Evolutionary conservation across 2,888 invertebrate species (phyloP), one percentile per base, ranked within the genome.

Genomic region (Pyrgus malvae): DNA sequence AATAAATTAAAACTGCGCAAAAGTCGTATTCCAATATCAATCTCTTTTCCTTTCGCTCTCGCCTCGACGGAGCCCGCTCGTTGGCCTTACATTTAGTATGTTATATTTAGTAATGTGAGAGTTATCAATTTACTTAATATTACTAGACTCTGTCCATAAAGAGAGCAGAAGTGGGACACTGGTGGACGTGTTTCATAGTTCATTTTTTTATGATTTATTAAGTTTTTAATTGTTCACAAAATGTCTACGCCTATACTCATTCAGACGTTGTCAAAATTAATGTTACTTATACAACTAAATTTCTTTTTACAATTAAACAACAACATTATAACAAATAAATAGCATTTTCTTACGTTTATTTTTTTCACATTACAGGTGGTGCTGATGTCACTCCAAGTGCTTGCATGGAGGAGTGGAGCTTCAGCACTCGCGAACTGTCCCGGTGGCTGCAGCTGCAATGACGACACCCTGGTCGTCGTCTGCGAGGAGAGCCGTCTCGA

Each of bases 401-500:
- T 88, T 54, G 77, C 80, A 50, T 83, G 78, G 74, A 76, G 77
- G 38, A 78, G 82, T 59, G 82, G 92, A 7, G 91, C 91, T 12
- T 85, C 90, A 27, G 93, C 93, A 25, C 85, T 94, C 61, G 94
- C 94, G 53, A 94, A 95, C 85, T 98, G 97, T 75, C 97, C 97
- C n/a, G 92, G 87, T 59, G 95, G 95, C 65, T 98, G 98, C 85
- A 93, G 91, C 78, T 98, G 98, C 90, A 95, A 97, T 85, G 97
- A 98, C 75, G 96, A 96, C 63, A 96, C 95, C 7, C 93, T 96
- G 64, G 95, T 95, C 55, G 97, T 97, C 44, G 94, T 94, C 64
- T 98, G 97, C 84, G 94, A 96, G 67, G 94, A 94, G 74, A 96
- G 96, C 73, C 95, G 95, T 65, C 91, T 98, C 58, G 97, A 97